phyloP scores from a whole-genome alignment of 2,113 vertebrate species.

The Protobothrops mucrosquamatus region DNA sequence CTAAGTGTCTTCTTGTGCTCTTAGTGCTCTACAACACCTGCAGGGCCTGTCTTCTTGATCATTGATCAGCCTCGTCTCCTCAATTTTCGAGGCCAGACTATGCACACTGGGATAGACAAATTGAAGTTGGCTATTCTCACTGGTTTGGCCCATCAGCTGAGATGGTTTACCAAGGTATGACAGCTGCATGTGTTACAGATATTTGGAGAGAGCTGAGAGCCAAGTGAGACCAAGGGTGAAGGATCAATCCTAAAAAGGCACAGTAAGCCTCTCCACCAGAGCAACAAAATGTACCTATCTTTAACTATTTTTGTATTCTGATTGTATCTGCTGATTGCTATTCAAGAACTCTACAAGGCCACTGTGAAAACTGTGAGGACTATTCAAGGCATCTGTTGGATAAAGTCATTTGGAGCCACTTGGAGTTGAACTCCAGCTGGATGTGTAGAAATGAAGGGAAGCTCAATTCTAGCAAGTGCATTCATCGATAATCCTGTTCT shows the following conservation, averaged over 20 bases:
- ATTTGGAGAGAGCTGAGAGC: background rate
- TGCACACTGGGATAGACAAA: background rate
- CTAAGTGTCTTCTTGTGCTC: background rate
- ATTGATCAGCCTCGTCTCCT: background rate
- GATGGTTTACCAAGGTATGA: background rate
- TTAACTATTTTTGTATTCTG: too few relatives aligned
- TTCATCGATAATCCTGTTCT: background rate
- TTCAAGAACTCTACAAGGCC: too few relatives aligned
- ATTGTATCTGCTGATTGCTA: too few relatives aligned
- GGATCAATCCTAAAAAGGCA: background rate
- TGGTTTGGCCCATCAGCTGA: background rate
- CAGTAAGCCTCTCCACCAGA: background rate
- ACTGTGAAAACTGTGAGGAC: too few relatives aligned
- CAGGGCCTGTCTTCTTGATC: background rate
- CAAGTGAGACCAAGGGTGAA: background rate
- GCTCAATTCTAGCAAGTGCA: background rate
- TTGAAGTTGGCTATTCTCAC: background rate
- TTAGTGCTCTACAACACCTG: background rate
- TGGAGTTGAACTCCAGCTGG: background rate
- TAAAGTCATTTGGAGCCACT: too few relatives aligned
- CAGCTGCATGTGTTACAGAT: background rate
- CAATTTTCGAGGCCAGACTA: background rate
- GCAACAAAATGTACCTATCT: too few relatives aligned
- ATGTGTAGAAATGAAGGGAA: background rate
- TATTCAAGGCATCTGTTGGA: too few relatives aligned